Base-by-base conservation (phyloP, 2,113 vertebrate genomes). In the Ctenodactylus gundi region DNA sequence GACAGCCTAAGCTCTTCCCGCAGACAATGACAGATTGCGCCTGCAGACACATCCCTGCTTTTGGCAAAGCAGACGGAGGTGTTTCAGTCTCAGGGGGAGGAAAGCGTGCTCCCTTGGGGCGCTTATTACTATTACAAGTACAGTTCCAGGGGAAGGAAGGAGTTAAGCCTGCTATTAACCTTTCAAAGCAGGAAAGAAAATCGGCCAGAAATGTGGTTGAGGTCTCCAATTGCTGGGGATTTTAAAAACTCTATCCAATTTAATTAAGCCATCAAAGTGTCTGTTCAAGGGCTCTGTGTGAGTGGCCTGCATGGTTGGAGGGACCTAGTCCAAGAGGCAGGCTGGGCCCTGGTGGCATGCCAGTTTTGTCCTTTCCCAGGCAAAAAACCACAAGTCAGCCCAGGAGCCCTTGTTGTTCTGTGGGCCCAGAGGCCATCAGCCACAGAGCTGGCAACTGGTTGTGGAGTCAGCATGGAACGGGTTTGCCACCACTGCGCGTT, bases 231-330 rank as follows among this genome's bases (percentile, higher is more conserved):
- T 93, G 93, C 84, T 53, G 87, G n/a, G n/a, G 77, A 88, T 94
- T 96, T 84, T 72, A 55, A 93, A 97, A 94, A 94, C 93, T 49
- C 82, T 98, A 98, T 97, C 97, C 94, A 82, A 88, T 97, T 96
- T 95, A 97, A 98, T 98, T 97, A 98, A 98, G 97, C 97, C 95
- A 91, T 89, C 94, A 49, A 34, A 94, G 88, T 93, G 93, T 58
- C 92, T 88, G 95, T 94, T 97, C 95, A 95, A 98, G 94, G 95
- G 95, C 94, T 96, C 88, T 85, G 95, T 96, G 93, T 94, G 96
- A 58, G 62, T 65, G 81, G 64, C 92, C 92, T 96, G 67, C 55
- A 31, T 27, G 39, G 97, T 72, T 27, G 86, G 94, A 97, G 88
- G 87, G 94, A 90, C 91, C 81, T 60, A 46, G 94, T 97, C 96